These are phyloP conservation scores for Podotricha telesiphe DNA, from an alignment of 2,888 invertebrate genomes.

Conservation along the genomic window DNA sequence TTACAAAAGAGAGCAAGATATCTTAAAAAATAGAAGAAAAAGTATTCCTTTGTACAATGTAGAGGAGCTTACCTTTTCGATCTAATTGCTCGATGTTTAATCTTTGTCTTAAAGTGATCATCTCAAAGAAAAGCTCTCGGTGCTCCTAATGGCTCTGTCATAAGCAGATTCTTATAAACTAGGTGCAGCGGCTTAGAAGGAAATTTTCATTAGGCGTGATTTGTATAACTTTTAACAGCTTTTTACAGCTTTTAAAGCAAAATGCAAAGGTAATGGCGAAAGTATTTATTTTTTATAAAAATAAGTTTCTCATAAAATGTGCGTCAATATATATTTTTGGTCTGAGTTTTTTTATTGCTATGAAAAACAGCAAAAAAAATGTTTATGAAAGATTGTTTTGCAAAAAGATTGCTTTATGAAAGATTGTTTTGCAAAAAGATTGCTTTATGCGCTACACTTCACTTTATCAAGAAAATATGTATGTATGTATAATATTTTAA, in stretches of 20 bases:
- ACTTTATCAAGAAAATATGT: no score
- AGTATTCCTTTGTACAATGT: background rate
- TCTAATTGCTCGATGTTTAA: constrained; percentile 18
- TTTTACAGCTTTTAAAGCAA: constrained; percentile 1
- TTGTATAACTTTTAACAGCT: constrained; percentile 10
- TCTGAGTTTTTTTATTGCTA: no score
- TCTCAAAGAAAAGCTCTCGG: constrained; percentile 22
- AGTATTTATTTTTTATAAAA: no score
- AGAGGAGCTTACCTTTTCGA: constrained; percentile 14
- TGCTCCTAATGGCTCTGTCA: constrained; percentile 23
- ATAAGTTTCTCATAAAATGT: no score
- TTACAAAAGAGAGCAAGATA: no score
- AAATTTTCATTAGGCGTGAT: constrained; percentile 13
- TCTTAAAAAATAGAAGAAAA: no score
- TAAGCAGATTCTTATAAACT: constrained; percentile 22
- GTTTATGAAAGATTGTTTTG: no score
- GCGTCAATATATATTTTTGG: no score
- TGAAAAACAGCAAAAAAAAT: background rate
- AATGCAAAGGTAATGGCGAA: background rate
- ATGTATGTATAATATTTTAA: no score
- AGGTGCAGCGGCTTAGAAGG: constrained; percentile 18
- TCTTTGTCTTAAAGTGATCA: constrained; percentile 11
- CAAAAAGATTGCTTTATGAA: no score
- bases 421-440: no score
- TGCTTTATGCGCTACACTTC: no score